Evolutionary conservation across 2,888 invertebrate species (phyloP), one percentile per base, ranked within the genome.

Genomic region (Plutella xylostella): DNA sequence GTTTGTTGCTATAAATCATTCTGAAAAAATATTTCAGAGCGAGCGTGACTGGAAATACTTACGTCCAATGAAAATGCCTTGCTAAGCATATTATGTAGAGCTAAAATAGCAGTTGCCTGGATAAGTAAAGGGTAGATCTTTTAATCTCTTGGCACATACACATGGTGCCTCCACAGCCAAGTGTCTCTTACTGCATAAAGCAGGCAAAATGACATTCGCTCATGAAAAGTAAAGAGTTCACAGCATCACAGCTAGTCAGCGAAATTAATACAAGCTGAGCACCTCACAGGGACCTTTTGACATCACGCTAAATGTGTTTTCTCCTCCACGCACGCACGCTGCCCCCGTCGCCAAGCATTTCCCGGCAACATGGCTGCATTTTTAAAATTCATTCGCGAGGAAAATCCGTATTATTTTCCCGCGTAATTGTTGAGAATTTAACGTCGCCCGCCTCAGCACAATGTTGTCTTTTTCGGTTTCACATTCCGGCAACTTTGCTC

Each of bases 231-330:
- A 39, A 46, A 45, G 42, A 43, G 48, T 33, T 19, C 14, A n/a
- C n/a, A n/a, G n/a, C n/a, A n/a, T n/a, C n/a, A n/a, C n/a, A n/a
- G n/a, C n/a, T n/a, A n/a, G n/a, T 17, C 33, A 33, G 53, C 57
- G 59, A 61, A 64, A 65, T 65, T 66, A 66, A 64, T 68, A 25
- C 70, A 72, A n/a, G n/a, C n/a, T n/a, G n/a, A n/a, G n/a, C n/a
- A n/a, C n/a, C n/a, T n/a, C n/a, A n/a, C 55, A 57, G 48, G 51
- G 52, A 51, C 61, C 59, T 61, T 67, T 66, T 69, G 62, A 65
- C 55, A 58, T n/a, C n/a, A n/a, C n/a, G n/a, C n/a, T n/a, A n/a
- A n/a, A 37, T 15, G 19, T 37, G 37, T 37, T 37, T 37, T 12
- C 20, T 20, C 20, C 34, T 11, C 28, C 9, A 28, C 34, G 34